Evolutionary conservation across 2,888 invertebrate genomes (phyloP), one percentile per base, ranked within the genome.

Genomic region (Lithodes maja): DNA sequence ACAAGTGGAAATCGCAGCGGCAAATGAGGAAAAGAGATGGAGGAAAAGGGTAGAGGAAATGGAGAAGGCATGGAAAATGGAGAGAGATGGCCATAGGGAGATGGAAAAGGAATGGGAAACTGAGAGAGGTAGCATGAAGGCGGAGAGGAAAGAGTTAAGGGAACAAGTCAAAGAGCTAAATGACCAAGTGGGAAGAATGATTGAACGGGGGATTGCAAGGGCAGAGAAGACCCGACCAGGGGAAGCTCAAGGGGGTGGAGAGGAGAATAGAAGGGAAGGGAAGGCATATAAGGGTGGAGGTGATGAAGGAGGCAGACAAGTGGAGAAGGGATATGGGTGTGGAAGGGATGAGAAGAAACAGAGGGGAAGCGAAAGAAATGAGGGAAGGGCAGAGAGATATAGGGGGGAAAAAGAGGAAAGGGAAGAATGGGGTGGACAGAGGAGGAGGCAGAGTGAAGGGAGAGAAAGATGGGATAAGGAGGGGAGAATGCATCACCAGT

Each of bases 11-110:
- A 33, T 33, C 33, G 33, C 33, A 33, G 33, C 33, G 33, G 33
- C 33, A 33, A 33, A 33, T 33, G 33, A 33, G 33, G 33, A 33
- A 33, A 33, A 33, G 33, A 33, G 33, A 33, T 33, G 33, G 33
- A 74, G 33, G 74, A 74, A 74, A 33, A 33, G 33, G 83, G 79
- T 52, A 88, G 52, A 80, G 79, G 83, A 69, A 78, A 78, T 49
- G 12, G 12, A 61, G 61, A 61, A 5, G 61, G 61, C 5, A 61
- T 5, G 12, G 61, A 12, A 12, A 61, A 12, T 61, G 61, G 61
- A 61, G 12, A 61, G 61, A 61, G 61, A 7, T 12, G 12, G 7
- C 61, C 61, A 61, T 12, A 61, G 61, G 61, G 7, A 61, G 61
- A 61, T 7, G 61, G 61, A 61, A 61, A 12, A 61, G 61, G 61